Percentiles rank a stretch among this genome's conserved stretches.
Conservation (phyloP, 2,888 invertebrate species). For the Hydrotaea diabolus region DNA sequence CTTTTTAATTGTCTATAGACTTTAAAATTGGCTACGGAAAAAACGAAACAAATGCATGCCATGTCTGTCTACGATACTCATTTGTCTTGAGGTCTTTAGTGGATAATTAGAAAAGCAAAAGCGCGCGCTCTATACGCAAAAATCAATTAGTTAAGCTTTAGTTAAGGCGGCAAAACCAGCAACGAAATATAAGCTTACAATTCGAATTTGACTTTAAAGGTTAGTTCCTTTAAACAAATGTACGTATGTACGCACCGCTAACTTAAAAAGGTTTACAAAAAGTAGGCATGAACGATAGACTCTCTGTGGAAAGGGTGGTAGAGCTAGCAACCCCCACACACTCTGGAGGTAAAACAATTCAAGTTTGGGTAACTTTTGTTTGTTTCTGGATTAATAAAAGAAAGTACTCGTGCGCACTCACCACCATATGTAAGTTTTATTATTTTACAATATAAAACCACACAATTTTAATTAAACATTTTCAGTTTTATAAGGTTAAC, state of each 20-base stretch:
- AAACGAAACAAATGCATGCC: too few species aligned
- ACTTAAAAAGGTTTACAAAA: neutral
- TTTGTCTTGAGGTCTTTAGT: neutral
- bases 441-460: constrained; percentile 1
- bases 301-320: too few species aligned
- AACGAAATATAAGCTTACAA: neutral
- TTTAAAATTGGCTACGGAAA: too few species aligned
- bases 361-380: neutral
- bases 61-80: neutral
- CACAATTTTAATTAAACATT: neutral
- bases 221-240: neutral
- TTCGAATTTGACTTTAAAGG: neutral
- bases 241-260: neutral
- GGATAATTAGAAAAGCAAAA: constrained; percentile 17
- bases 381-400: neutral
- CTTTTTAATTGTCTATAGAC: too few species aligned
- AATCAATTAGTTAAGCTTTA: constrained; percentile 41
- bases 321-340: neutral
- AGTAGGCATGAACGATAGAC: neutral
- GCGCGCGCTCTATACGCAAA: neutral
- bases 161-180: neutral
- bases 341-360: neutral
- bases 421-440: neutral
- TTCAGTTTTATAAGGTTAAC: neutral
- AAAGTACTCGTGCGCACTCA: neutral